Evolutionary conservation across 2,797 vertebrate genomes (phyloP), one percentile per base, ranked within the genome.

Genomic region (Crenuchus spilurus): DNA sequence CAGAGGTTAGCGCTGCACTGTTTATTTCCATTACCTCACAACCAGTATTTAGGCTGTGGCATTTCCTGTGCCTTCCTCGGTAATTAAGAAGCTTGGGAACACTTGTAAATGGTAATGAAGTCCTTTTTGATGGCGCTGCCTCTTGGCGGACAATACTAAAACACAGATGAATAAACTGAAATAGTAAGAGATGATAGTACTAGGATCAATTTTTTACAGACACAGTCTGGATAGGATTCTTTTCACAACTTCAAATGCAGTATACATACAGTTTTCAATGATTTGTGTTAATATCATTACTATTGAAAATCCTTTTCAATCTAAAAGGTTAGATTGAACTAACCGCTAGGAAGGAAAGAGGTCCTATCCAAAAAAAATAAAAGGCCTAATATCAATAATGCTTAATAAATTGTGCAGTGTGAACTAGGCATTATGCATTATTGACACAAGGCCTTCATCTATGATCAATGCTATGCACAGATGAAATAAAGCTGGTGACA

Each of bases 61-160:
- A 83, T 89, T 89, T 88, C 83, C 83, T 84, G 85, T 75, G 84
- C 79, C 82, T 82, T 72, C 63, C 83, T 79, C 82, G 58, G 80
- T 85, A 87, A 90, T 90, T 86, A 89, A 75, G 69, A 82, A 81
- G 77, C 71, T 72, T 81, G 75, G 75, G 66, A 88, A 77, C 82
- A 83, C 72, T 84, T 87, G 83, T 79, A 86, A 86, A 88, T 85
- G 78, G 83, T 88, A 89, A 91, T 90, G 75, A 89, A 86, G 81
- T 82, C 76, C 75, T 85, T 80, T 70, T 84, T 74, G 31, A 69
- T 79, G 70, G 74, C 55, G 60, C 28, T 80, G 79, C 82, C 85
- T 88, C 75, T 78, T 83, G 79, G 81, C 70, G 79, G 76, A 75
- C 69, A 79, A 67, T 7, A 6, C 44, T 49, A 54, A 70, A 54